These are phyloP conservation scores for Eumerus sabulonum DNA, from an alignment of 2,888 invertebrate genomes.

Conservation along the genomic window DNA sequence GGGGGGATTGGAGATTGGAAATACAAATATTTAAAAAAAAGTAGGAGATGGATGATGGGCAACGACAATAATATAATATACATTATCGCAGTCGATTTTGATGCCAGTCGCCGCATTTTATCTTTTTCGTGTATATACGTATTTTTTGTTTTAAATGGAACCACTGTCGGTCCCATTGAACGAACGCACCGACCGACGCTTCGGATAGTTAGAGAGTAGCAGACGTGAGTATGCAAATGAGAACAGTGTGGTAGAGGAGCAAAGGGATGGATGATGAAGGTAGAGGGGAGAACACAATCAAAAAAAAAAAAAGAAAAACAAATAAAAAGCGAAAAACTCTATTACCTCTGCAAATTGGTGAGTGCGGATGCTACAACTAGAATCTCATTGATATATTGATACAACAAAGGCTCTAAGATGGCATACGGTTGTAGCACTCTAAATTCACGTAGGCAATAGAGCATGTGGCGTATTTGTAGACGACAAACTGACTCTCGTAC, in stretches of 20 bases:
- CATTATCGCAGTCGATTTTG: constrained; percentile 25
- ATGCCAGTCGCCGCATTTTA: too few relatives aligned
- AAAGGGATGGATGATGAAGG: background rate
- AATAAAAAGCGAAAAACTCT: constrained; percentile 25
- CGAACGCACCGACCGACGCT: too few relatives aligned
- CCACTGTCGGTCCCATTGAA: background rate
- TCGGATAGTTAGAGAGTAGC: background rate
- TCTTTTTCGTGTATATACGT: background rate
- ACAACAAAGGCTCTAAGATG: constrained; percentile 74
- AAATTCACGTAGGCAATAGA: constrained; percentile 75
- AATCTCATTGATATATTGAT: constrained; percentile 77
- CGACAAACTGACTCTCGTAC: constrained; percentile 75
- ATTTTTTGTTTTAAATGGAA: too few relatives aligned
- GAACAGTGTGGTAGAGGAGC: constrained; percentile 1
- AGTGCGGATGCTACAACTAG: constrained; percentile 76
- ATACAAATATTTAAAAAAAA: constrained; percentile 7
- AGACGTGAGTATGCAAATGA: constrained; percentile 14
- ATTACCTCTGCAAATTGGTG: constrained; percentile 76
- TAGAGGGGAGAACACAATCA: too few relatives aligned
- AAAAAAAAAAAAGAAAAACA: too few relatives aligned
- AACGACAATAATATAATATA: constrained; percentile 38
- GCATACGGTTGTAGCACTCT: constrained; percentile 75
- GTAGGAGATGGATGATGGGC: too few relatives aligned
- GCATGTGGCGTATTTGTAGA: constrained; percentile 75
- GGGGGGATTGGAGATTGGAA: constrained; percentile 2